These are phyloP conservation scores for Podiceps cristatus DNA, from an alignment of 2,113 vertebrate genomes.

Conservation along the genomic window DNA sequence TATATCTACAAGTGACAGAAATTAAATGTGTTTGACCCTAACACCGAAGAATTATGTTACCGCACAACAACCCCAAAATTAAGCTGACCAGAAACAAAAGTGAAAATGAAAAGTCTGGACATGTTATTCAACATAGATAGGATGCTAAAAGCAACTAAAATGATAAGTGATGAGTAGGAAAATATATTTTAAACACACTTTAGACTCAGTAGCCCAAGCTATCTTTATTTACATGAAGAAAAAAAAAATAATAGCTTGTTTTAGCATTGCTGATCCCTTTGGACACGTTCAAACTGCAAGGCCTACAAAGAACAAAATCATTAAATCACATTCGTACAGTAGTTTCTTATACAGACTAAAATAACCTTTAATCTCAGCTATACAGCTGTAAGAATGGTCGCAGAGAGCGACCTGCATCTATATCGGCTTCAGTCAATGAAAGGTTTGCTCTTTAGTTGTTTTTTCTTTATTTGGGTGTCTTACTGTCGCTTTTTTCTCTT, in stretches of 20 bases:
- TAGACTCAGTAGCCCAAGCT: not conserved
- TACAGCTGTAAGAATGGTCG: not conserved
- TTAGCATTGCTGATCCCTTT: not conserved
- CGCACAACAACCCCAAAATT: not conserved
- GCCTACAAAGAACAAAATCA: not conserved
- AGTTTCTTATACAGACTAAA: not conserved
- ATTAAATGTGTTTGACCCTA: not conserved
- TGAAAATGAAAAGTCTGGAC: not conserved
- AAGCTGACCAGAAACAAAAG: not conserved
- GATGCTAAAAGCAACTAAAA: not conserved
- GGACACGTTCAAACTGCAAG: not conserved
- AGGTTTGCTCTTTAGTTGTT: not conserved
- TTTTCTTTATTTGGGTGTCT: not conserved
- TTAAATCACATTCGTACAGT: not conserved
- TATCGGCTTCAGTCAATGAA: not conserved
- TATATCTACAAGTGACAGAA: not conserved
- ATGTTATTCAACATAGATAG: not conserved
- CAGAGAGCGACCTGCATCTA: not conserved
- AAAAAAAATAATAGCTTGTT: not conserved
- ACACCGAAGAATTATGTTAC: not conserved
- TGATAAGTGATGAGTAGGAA: not conserved
- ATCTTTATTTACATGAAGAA: not conserved
- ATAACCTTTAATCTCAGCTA: not conserved
- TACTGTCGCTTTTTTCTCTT: constrained; percentile 4
- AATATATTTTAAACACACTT: not conserved